These are phyloP conservation scores for Dinoponera quadriceps DNA, from an alignment of 1,140 invertebrate species.

Conservation along the genomic window DNA sequence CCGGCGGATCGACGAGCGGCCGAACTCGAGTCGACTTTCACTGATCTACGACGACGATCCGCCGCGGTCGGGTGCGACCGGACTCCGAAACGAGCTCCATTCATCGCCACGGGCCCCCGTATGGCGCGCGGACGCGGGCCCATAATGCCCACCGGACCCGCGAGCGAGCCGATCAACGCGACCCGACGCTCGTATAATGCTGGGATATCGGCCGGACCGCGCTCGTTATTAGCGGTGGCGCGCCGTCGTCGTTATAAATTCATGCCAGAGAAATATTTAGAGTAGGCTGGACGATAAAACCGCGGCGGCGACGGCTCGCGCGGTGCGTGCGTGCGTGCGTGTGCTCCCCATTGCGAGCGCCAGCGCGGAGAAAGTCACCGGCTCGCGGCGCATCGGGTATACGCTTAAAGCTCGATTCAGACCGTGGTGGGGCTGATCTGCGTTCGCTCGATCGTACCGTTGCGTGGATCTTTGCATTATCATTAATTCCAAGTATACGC, in stretches of 20 bases:
- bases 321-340: neutral
- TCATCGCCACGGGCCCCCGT: conserved; percentile 66
- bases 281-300: conserved; percentile 73
- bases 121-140: neutral
- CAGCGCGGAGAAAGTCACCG: conserved; percentile 62
- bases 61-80: neutral
- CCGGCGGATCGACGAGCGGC: conserved; percentile 28
- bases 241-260: conserved; percentile 73
- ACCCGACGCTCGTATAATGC: conserved; percentile 35
- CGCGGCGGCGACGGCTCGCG: conserved; percentile 30
- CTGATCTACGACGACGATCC: conserved; percentile 74
- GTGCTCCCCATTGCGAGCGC: conserved; percentile 8
- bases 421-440: neutral
- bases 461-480: neutral
- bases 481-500: neutral
- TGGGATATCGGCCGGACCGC: conserved; percentile 7
- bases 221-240: conserved; percentile 67
- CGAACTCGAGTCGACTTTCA: conserved; percentile 73
- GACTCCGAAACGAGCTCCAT: conserved; percentile 62
- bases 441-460: neutral
- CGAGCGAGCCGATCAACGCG: conserved; percentile 23
- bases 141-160: conserved; percentile 31
- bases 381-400: conserved; percentile 55
- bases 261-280: conserved; percentile 74
- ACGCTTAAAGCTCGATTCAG: conserved; percentile 48